Conservation (phyloP, 2,797 vertebrate species). For the Anniella stebbinsi region DNA sequence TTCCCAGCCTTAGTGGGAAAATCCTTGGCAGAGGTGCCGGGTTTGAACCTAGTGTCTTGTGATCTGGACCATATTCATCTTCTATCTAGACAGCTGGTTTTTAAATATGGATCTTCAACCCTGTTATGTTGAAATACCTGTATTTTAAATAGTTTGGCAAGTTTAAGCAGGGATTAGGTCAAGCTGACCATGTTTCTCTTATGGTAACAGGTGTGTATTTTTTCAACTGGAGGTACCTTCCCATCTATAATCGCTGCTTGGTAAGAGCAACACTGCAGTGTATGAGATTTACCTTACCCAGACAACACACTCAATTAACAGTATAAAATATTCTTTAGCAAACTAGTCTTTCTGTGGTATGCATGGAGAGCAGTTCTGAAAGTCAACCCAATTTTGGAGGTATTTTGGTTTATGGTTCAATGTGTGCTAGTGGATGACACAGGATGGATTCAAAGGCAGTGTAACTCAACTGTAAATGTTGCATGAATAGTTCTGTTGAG, state of each 20-base stretch:
- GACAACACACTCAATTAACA: background rate
- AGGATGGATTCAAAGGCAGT: conserved; percentile 29
- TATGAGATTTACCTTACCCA: background rate
- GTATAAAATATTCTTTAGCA: background rate
- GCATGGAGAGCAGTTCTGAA: conserved; percentile 2
- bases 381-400: background rate
- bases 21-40: background rate
- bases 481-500: conserved; percentile 26
- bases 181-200: background rate
- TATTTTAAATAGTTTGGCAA: background rate
- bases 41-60: background rate
- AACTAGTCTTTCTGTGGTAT: fast-evolving
- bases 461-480: conserved; percentile 7
- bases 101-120: background rate
- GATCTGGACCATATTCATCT: background rate
- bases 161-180: background rate
- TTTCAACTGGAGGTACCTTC: background rate
- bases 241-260: background rate
- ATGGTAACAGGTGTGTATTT: background rate
- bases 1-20: background rate
- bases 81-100: background rate
- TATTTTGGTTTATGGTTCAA: background rate
- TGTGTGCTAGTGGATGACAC: conserved; percentile 3
- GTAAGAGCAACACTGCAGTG: background rate
- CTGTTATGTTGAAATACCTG: background rate